Base-by-base conservation (phyloP, 2,113 vertebrate species). In the Euleptes europaea region DNA sequence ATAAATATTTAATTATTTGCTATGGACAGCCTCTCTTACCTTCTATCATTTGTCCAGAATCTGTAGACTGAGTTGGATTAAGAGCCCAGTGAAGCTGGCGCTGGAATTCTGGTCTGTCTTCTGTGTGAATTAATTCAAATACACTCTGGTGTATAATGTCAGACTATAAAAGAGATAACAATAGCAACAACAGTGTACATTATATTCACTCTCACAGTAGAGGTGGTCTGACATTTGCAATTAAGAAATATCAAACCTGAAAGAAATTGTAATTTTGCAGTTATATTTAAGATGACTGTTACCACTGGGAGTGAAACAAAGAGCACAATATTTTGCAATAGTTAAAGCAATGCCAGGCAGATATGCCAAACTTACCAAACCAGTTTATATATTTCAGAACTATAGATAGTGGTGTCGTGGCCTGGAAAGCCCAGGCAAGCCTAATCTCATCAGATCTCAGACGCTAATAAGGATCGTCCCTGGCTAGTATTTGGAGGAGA, bases 121-220 rank as follows among this genome's bases (percentile, higher is more conserved):
- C 97, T 1, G 97, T 97, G 40, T 98, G 97, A 89, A 98, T 97
- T 76, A 98, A 92, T 89, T 98, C 97, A 91, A 96, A 98, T 1
- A 97, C 97, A 60, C 97, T 97, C 95, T 98, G 97, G 87, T 98
- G 97, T 91, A 98, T 97, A 77, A 98, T 95, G 90, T 98, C 97
- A 49, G 97, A 97, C 97, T 98, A 4, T 26, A 38, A 21, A 90
- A 82, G 89, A 85, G 51, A 85, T 0, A 73, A 40, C 33, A 33
- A 44, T 44, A 19, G 11, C 1, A n/a, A 8, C 28, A 73, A 72
- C 40, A 82, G 11, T 4, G 31, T 26, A 82, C 0, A 76, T 33
- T 13, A 79, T 49, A 85, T 79, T 78, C 10, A 31, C 54, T 67
- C 83, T 89, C 88, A 5, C 8, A 90, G 0, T 3, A 78, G 47